phyloP scores from a whole-genome alignment of 2,113 vertebrate genomes.

The Toxotes chatareus region DNA sequence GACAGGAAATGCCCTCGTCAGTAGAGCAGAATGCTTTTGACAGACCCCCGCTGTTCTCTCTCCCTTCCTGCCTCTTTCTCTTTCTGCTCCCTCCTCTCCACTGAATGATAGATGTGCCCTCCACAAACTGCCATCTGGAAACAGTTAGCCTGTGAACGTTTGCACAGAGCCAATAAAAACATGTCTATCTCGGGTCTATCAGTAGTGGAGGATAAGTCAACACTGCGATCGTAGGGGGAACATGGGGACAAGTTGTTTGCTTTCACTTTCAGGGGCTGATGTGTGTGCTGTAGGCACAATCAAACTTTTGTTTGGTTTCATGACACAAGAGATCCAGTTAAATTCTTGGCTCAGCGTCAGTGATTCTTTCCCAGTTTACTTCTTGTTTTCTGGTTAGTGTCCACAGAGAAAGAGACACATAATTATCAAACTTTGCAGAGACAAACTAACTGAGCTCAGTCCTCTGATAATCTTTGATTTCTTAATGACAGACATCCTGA shows the following conservation, averaged over 20 bases:
- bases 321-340: constrained; percentile 41
- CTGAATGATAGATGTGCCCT: constrained; percentile 67
- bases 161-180: constrained; percentile 71
- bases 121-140: constrained; percentile 79
- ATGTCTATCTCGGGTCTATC: constrained; percentile 48
- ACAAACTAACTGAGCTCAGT: background rate
- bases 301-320: constrained; percentile 28
- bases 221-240: background rate
- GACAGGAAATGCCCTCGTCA: constrained; percentile 82
- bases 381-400: constrained; percentile 20
- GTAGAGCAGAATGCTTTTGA: constrained; percentile 78
- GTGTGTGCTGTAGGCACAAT: background rate
- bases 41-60: constrained; percentile 66
- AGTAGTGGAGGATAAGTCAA: constrained; percentile 16
- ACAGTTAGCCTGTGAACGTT: constrained; percentile 70
- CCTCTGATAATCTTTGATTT: background rate
- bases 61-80: background rate
- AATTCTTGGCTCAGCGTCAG: background rate
- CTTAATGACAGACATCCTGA: constrained; percentile 46
- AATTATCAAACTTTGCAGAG: background rate
- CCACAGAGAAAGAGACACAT: background rate
- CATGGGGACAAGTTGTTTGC: constrained; percentile 7
- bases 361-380: background rate
- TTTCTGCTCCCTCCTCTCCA: constrained; percentile 21
- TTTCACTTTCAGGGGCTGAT: constrained; percentile 33